A percentile compares a stretch with the other conserved stretches of the same genome.
Conservation (phyloP, 2,797 vertebrate genomes). For the Protosalanx chinensis region DNA sequence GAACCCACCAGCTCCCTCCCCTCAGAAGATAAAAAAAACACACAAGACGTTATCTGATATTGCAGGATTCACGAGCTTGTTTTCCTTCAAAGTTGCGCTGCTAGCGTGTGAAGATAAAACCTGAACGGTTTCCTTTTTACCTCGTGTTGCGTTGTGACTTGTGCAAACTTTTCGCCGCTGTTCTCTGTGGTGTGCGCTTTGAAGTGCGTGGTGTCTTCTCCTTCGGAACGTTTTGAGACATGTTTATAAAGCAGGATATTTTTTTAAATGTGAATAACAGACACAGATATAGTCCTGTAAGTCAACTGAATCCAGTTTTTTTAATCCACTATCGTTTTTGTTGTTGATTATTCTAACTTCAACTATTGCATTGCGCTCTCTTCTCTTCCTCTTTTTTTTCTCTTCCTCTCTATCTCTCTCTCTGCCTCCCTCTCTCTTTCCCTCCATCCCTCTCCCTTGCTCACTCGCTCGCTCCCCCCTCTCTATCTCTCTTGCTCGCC, state of each 20-base stretch:
- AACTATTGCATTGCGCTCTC: no score
- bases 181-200: neutral
- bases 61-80: no score
- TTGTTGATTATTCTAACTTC: no score
- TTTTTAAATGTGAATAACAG: neutral
- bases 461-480: no score
- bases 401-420: neutral
- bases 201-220: neutral
- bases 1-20: neutral
- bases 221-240: neutral
- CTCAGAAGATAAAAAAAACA: neutral
- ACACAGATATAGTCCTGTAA: neutral
- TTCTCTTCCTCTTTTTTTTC: no score
- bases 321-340: no score
- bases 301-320: neutral
- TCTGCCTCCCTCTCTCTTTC: no score
- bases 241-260: neutral
- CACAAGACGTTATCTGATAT: neutral
- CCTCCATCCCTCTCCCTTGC: no score
- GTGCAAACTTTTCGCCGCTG: neutral
- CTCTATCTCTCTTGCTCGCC: neutral
- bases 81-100: neutral
- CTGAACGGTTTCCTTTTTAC: neutral
- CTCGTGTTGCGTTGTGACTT: neutral
- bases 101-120: neutral